Percentiles rank a stretch among this genome's conserved stretches.
These are phyloP conservation scores for Mizuhopecten yessoensis DNA, from an alignment of 1,140 invertebrate species.

Conservation along the genomic window DNA sequence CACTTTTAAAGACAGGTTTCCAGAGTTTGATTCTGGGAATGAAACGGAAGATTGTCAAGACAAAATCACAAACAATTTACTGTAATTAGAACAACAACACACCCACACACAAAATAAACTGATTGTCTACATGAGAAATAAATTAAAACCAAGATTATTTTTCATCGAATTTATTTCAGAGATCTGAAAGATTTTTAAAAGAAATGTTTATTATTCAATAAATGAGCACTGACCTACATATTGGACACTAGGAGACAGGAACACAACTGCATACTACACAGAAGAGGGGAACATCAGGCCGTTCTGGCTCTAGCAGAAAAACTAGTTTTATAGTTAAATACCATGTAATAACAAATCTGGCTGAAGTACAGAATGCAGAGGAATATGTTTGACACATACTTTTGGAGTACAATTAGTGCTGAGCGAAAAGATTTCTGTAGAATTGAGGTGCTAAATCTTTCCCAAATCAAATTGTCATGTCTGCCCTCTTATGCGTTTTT, in stretches of 20 bases:
- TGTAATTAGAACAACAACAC: too few relatives aligned
- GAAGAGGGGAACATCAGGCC: not conserved
- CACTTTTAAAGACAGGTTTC: too few relatives aligned
- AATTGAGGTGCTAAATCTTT: not conserved
- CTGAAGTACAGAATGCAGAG: not conserved
- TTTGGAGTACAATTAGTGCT: not conserved
- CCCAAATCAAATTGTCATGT: too few relatives aligned
- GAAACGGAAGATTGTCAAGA: too few relatives aligned
- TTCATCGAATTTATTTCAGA: conserved; percentile 35
- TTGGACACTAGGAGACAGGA: not conserved
- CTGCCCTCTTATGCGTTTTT: too few relatives aligned
- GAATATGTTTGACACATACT: not conserved
- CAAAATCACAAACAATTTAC: too few relatives aligned
- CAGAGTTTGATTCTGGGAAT: too few relatives aligned
- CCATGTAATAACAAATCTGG: not conserved
- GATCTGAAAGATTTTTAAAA: conserved; percentile 16
- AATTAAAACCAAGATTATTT: not conserved
- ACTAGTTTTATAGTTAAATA: not conserved
- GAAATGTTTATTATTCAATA: conserved; percentile 40
- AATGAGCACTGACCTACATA: conserved; percentile 32
- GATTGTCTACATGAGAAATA: too few relatives aligned
- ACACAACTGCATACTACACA: conserved; percentile 8
- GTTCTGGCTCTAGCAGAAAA: not conserved
- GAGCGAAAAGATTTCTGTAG: not conserved
- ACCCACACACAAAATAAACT: too few relatives aligned